Evolutionary conservation across 1,140 invertebrate genomes (phyloP).

Genomic region (Lepidotrigona ventralis): DNA sequence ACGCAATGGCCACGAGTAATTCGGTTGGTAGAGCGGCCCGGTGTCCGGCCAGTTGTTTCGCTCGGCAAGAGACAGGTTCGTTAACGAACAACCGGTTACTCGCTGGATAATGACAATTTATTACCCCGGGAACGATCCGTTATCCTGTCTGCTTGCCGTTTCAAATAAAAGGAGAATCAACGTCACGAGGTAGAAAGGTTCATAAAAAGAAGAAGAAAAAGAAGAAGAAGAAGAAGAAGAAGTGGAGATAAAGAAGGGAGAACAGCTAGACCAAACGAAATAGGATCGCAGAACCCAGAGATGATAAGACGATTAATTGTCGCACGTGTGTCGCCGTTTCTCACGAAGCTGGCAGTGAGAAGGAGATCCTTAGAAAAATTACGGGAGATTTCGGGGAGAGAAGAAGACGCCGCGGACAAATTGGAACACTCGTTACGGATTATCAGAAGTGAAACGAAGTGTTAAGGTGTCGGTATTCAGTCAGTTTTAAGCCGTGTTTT

Average conservation of each 20-base stretch:
- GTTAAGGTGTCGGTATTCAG: background rate
- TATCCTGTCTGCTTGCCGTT: background rate
- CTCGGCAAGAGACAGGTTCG: constrained; percentile 28
- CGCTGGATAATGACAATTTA: constrained; percentile 15
- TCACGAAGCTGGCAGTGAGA: background rate
- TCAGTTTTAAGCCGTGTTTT: background rate
- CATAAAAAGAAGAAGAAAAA: background rate
- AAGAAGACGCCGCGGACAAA: background rate
- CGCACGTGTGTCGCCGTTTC: constrained; percentile 6
- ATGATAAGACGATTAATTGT: constrained; percentile 29
- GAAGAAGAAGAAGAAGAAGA: background rate
- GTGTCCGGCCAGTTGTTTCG: constrained; percentile 7
- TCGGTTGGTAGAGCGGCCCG: background rate
- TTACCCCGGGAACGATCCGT: constrained; percentile 7
- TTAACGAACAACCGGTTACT: constrained; percentile 39
- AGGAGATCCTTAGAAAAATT: constrained; percentile 10
- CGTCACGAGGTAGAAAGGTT: background rate
- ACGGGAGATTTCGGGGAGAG: background rate
- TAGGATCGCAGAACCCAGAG: background rate
- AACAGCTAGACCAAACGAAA: background rate
- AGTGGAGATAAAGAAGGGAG: no score
- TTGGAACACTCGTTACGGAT: background rate
- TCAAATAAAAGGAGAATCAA: constrained; percentile 14
- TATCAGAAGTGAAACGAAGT: background rate
- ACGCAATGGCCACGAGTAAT: constrained; percentile 4